phyloP scores from a whole-genome alignment of 2,797 vertebrate species.

The Lemur catta region DNA sequence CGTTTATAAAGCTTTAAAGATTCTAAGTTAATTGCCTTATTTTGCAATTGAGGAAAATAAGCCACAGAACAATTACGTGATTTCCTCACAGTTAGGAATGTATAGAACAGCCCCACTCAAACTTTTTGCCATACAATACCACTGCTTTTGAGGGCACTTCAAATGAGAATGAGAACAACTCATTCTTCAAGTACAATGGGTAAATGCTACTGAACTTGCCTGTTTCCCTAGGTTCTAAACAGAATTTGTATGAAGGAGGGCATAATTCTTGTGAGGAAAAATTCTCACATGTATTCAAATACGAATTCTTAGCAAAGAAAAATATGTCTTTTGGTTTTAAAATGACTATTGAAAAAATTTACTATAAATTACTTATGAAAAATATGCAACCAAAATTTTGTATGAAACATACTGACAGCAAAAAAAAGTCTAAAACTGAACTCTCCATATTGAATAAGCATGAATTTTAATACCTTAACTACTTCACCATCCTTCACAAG shows the following conservation, averaged over 20 bases:
- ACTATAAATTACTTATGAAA: constrained; percentile 33
- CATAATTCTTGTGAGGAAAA: background rate
- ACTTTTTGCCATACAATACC: background rate
- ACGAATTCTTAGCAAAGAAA: constrained; percentile 13
- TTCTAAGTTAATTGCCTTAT: background rate
- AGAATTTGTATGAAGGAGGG: background rate
- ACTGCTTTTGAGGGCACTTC: background rate
- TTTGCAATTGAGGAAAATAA: constrained; percentile 20
- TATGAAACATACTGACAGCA: background rate
- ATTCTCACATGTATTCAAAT: constrained; percentile 8
- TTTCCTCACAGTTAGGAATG: background rate
- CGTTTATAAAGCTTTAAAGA: constrained; percentile 13
- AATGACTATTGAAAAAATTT: constrained; percentile 4
- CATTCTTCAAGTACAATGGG: background rate
- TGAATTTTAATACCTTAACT: constrained; percentile 35
- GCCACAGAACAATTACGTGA: background rate
- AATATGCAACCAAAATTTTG: constrained; percentile 17
- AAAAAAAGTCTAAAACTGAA: constrained; percentile 25
- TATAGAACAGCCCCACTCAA: background rate
- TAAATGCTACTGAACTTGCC: background rate
- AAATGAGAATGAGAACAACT: background rate
- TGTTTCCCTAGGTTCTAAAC: background rate
- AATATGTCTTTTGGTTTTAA: background rate
- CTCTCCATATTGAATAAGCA: background rate
- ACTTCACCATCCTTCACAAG: background rate